These are phyloP conservation scores for Argopecten irradians DNA, from an alignment of 1,140 invertebrate genomes.

Conservation along the genomic window DNA sequence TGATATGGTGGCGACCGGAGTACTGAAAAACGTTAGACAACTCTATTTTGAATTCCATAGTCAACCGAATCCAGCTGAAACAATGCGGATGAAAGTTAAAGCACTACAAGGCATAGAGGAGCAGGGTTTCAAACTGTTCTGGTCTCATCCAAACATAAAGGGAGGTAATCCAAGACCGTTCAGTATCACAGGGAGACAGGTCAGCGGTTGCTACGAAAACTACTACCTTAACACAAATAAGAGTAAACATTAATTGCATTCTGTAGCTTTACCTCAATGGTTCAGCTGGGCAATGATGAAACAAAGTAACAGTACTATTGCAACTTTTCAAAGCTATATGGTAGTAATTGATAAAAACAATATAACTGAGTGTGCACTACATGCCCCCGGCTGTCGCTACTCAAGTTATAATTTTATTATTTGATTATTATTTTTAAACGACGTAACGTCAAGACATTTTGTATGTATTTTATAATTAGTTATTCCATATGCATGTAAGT, in stretches of 20 bases:
- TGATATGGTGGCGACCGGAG: background rate
- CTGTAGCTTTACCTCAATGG: too few species aligned
- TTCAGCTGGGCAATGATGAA: too few species aligned
- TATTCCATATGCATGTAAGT: too few species aligned
- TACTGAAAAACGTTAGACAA: background rate
- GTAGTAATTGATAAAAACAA: too few species aligned
- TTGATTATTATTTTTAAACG: too few species aligned
- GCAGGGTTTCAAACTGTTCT: background rate
- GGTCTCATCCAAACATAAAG: background rate
- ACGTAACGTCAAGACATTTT: too few species aligned
- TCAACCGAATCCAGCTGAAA: background rate
- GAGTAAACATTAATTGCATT: background rate
- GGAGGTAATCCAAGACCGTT: background rate
- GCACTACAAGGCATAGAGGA: background rate
- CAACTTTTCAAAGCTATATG: too few species aligned
- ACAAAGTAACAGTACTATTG: too few species aligned
- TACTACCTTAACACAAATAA: background rate
- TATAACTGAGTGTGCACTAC: too few species aligned
- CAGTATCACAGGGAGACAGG: background rate
- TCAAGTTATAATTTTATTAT: too few species aligned
- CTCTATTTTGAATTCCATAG: slow-evolving; percentile 27
- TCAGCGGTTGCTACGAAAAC: background rate
- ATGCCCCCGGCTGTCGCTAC: too few species aligned
- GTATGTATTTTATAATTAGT: too few species aligned
- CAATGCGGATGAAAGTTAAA: background rate